Evolutionary conservation across 2,888 invertebrate genomes (phyloP).

Genomic region (Drosophila villosipedis): DNA sequence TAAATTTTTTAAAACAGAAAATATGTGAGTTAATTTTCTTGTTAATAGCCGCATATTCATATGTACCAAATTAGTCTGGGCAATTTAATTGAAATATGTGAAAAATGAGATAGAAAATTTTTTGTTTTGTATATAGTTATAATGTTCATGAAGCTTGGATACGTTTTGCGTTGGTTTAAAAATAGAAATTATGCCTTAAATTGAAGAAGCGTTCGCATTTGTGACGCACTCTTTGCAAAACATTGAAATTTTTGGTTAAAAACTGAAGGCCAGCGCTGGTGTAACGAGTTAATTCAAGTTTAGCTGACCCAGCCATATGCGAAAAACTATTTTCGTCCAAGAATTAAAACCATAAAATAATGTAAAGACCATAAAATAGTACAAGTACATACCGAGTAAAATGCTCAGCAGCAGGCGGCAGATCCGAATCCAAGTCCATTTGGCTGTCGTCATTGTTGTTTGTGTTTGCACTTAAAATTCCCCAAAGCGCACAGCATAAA

Average conservation of each 20-base stretch:
- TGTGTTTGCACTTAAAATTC: slow-evolving; percentile 72
- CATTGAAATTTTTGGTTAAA: slow-evolving; percentile 17
- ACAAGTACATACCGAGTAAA: slow-evolving; percentile 73
- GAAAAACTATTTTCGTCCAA: slow-evolving; percentile 10
- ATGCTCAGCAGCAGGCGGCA: slow-evolving; percentile 69
- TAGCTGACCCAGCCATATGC: slow-evolving; percentile 50
- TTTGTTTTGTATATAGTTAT: not conserved
- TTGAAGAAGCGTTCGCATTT: slow-evolving; percentile 31
- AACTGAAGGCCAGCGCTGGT: slow-evolving; percentile 38
- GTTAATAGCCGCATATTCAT: slow-evolving; percentile 56
- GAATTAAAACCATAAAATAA: slow-evolving; percentile 50
- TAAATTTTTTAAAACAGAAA: slow-evolving; percentile 6
- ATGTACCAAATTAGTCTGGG: slow-evolving; percentile 31
- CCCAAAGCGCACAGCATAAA: slow-evolving; percentile 47
- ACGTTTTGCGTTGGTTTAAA: slow-evolving; percentile 47
- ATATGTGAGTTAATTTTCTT: slow-evolving; percentile 59
- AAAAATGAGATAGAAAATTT: slow-evolving; percentile 14
- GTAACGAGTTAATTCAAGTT: slow-evolving; percentile 41
- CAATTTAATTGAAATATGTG: slow-evolving; percentile 36
- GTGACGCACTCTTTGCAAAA: slow-evolving; percentile 39
- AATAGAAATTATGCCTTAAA: slow-evolving; percentile 67
- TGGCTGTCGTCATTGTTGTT: slow-evolving; percentile 82
- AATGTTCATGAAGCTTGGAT: slow-evolving; percentile 42
- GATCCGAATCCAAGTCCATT: slow-evolving; percentile 75
- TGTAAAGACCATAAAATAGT: slow-evolving; percentile 63